Evolutionary conservation across 2,113 vertebrate species (phyloP), one percentile per base, ranked within the genome.

Genomic region (Coptodon bakossiorum): DNA sequence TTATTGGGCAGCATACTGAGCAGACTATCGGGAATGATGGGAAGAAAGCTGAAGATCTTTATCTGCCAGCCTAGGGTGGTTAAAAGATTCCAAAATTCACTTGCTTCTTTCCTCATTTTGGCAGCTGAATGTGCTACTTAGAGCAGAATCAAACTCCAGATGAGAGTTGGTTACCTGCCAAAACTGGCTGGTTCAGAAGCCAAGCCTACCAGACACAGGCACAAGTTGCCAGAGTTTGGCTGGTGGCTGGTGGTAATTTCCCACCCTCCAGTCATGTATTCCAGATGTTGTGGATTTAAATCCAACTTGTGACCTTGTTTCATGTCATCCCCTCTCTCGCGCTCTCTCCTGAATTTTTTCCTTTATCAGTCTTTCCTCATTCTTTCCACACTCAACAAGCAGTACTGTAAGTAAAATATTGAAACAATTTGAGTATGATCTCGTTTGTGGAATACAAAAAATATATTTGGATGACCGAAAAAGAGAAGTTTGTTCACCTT

Each of bases 271-370:
- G 88, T 88, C 90, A 73, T 81, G 40, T 88, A 45, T 79, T 92
- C 91, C 93, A 94, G 91, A 91, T 92, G 91, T 91, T 90, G 76
- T 43, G 68, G 73, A 86, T 59, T 66, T 54, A 61, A 89, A 71
- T 83, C 88, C 86, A 87, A 83, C 80, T 81, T 85, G 80, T 92
- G 91, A 92, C 91, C 83, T 94, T 83, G 90, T 86, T 92, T 81
- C 79, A 82, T 86, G 83, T 90, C 83, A 57, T 82, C 88, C 45
- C 34, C 19, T 56, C 81, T 61, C 85, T 29, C 12, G 34, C 24
- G 14, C 38, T 56, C 56, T 6, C n/a, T 14, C 9, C 40, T 38
- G 80, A 59, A 9, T 36, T 82, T 82, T 84, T 82, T 82, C 76
- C 61, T 54, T 61, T 61, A 36, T 71, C 43, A 3, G 5, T 61